These are phyloP conservation scores for Lethrus apterus DNA, from an alignment of 1,140 invertebrate genomes.

Conservation along the genomic window DNA sequence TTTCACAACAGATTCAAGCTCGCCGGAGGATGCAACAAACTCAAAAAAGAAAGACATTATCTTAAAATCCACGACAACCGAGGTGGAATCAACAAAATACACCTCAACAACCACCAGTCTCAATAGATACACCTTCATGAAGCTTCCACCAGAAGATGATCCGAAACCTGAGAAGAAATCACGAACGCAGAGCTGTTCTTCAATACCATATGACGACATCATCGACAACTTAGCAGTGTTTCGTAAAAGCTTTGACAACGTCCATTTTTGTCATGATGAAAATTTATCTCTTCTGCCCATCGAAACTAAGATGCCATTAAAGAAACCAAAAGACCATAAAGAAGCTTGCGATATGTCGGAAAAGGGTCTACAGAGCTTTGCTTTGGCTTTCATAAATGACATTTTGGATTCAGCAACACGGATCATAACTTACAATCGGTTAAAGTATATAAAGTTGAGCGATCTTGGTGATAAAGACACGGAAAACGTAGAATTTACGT, in stretches of 20 bases:
- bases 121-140: constrained; percentile 37
- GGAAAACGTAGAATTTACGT: constrained; percentile 12
- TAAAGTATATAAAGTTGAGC: constrained; percentile 15
- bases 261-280: constrained; percentile 33
- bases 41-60: constrained; percentile 21
- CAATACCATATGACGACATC: constrained; percentile 39
- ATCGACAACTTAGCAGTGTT: constrained; percentile 39
- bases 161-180: constrained; percentile 30
- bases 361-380: constrained; percentile 20
- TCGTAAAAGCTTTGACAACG: constrained; percentile 38
- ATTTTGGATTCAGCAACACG: constrained; percentile 34
- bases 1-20: constrained; percentile 12
- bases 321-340: neutral
- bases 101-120: constrained; percentile 34
- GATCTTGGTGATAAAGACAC: neutral
- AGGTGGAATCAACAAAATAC: constrained; percentile 28
- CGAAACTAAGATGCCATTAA: neutral
- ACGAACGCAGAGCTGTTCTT: constrained; percentile 38
- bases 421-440: constrained; percentile 21
- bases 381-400: constrained; percentile 21
- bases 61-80: constrained; percentile 27
- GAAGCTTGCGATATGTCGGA: constrained; percentile 2
- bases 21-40: constrained; percentile 16
- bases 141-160: constrained; percentile 28
- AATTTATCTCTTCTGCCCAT: constrained; percentile 13